phyloP scores from a whole-genome alignment of 2,888 invertebrate species.

The Bhutanitis thaidina region DNA sequence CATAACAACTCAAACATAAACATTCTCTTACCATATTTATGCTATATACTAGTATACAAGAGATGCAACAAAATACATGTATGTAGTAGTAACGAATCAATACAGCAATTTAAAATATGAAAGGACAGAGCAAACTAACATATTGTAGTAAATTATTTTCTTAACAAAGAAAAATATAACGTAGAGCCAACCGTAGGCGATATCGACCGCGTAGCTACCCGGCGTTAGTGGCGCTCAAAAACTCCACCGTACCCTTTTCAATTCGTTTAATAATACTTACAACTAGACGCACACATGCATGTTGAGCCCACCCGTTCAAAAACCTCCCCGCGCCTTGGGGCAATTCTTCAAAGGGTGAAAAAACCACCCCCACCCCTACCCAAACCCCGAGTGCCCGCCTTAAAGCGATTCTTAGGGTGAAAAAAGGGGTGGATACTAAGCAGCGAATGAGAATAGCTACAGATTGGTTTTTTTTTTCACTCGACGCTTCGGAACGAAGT shows the following conservation, averaged over 20 bases:
- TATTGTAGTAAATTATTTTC: too few relatives aligned
- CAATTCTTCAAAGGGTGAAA: conserved; percentile 80
- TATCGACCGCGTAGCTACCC: conserved; percentile 38
- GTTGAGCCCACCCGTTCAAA: conserved; percentile 35
- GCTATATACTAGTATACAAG: too few relatives aligned
- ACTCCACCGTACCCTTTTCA: conserved; percentile 63
- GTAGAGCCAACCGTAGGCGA: conserved; percentile 26
- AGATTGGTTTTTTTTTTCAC: conserved; percentile 55
- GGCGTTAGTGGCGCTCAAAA: conserved; percentile 44
- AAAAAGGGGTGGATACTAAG: conserved; percentile 78
- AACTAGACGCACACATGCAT: conserved; percentile 54
- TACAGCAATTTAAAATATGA: too few relatives aligned
- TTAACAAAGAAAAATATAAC: conserved; percentile 5
- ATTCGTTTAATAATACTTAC: conserved; percentile 67
- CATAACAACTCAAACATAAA: too few relatives aligned
- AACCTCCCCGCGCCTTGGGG: conserved; percentile 69
- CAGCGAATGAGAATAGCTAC: conserved; percentile 59
- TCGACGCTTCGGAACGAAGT: conserved; percentile 27
- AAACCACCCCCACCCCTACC: conserved; percentile 49
- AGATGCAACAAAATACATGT: too few relatives aligned
- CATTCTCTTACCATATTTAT: too few relatives aligned
- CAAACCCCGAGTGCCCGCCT: conserved; percentile 56
- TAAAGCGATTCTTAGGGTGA: conserved; percentile 74
- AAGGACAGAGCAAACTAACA: too few relatives aligned
- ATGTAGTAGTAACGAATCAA: too few relatives aligned